Evolutionary conservation across 2,888 invertebrate genomes (phyloP).

Genomic region (Ormyrus labotus): DNA sequence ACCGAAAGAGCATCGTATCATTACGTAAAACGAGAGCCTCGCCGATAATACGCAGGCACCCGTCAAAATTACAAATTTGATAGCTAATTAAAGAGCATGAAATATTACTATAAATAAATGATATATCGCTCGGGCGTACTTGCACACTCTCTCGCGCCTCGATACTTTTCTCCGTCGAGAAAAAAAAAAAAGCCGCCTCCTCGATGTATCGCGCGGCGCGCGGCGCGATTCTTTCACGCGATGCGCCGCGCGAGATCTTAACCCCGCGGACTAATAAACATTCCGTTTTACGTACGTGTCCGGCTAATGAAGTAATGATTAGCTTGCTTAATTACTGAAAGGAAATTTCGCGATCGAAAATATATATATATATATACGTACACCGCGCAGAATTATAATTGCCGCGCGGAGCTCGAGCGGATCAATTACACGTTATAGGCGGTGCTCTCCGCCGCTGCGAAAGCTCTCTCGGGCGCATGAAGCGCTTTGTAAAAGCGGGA

Average conservation of each 20-base stretch:
- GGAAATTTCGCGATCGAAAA: slow-evolving; percentile 38
- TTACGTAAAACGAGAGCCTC: too few species aligned
- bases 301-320: slow-evolving; percentile 41
- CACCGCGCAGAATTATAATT: slow-evolving; percentile 42
- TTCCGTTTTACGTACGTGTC: slow-evolving; percentile 12
- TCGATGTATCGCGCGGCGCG: too few species aligned
- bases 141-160: too few species aligned
- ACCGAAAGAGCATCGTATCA: too few species aligned
- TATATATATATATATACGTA: slow-evolving; percentile 22
- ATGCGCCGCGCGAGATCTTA: not conserved
- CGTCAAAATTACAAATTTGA: too few species aligned
- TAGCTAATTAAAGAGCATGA: too few species aligned
- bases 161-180: too few species aligned
- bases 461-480: slow-evolving; percentile 14
- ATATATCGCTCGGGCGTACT: too few species aligned
- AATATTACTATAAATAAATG: too few species aligned
- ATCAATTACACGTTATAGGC: too few species aligned
- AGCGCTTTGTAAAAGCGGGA: slow-evolving; percentile 54
- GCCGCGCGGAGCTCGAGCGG: slow-evolving; percentile 10
- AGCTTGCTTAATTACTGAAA: slow-evolving; percentile 34
- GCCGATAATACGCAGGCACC: too few species aligned
- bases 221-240: not conserved
- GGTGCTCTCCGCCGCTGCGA: not conserved
- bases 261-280: slow-evolving; percentile 14
- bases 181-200: too few species aligned